These are phyloP conservation scores for Percina caprodes DNA, from an alignment of 2,113 vertebrate genomes.

Conservation along the genomic window DNA sequence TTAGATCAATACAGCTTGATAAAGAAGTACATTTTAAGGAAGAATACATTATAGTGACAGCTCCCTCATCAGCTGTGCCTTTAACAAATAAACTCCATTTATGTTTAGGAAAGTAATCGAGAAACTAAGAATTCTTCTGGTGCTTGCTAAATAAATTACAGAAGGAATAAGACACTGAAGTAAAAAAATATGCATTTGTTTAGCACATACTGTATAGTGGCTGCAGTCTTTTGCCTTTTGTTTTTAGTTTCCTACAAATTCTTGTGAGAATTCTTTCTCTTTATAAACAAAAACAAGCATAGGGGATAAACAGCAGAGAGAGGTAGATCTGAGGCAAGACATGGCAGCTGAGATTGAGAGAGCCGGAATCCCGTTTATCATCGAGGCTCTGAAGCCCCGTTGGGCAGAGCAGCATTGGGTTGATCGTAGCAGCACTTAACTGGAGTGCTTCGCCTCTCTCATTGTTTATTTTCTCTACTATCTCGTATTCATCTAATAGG, in stretches of 20 bases:
- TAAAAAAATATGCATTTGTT: not conserved
- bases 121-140: not conserved
- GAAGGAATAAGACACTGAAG: not conserved
- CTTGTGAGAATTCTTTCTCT: conserved; percentile 21
- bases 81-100: not conserved
- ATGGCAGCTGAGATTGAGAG: conserved; percentile 65
- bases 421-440: conserved; percentile 81
- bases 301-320: conserved; percentile 16
- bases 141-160: not conserved
- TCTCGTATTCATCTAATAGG: conserved; percentile 86
- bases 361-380: conserved; percentile 80
- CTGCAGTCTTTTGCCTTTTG: not conserved
- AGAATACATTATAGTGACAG: not conserved
- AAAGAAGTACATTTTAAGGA: not conserved
- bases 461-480: conserved; percentile 83
- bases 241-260: conserved; percentile 21
- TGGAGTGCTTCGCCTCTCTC: conserved; percentile 71
- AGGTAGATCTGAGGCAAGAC: conserved; percentile 41
- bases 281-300: conserved; percentile 31
- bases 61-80: not conserved
- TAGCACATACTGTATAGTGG: not conserved
- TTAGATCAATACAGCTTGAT: conserved; percentile 7
- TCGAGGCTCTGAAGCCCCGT: conserved; percentile 74
- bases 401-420: conserved; percentile 67
- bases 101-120: not conserved